A percentile compares a stretch with the other conserved stretches of the same genome.
Conservation (phyloP, 30 jellyfish, hydroid and myxozoan genomes). For the Cassiopea andromeda region DNA sequence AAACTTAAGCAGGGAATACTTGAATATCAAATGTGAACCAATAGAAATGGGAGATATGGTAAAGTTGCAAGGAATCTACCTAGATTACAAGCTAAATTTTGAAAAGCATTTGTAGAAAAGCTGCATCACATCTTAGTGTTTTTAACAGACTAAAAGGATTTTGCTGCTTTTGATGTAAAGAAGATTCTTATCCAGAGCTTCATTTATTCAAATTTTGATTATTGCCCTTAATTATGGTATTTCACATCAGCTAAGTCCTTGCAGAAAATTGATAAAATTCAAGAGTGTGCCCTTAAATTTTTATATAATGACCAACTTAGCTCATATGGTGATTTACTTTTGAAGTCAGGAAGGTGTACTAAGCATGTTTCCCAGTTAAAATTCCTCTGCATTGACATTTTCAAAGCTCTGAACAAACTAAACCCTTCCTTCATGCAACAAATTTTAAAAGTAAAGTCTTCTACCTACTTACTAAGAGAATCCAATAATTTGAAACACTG, state of each 20-base stretch:
- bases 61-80: conserved; percentile 23
- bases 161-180: not conserved
- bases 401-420: not conserved
- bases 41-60: conserved; percentile 10
- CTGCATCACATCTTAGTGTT: not conserved
- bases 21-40: conserved; percentile 6
- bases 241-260: conserved; percentile 31
- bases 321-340: conserved; percentile 18
- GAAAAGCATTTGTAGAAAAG: not conserved
- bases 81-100: conserved; percentile 25
- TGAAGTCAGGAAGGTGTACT: not conserved
- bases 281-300: conserved; percentile 24
- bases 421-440: conserved; percentile 10
- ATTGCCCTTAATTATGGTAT: conserved; percentile 25
- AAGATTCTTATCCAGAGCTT: not conserved
- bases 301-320: conserved; percentile 14
- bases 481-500: too few relatives aligned
- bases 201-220: conserved; percentile 4
- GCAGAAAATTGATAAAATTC: conserved; percentile 34
- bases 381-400: conserved; percentile 25
- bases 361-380: not conserved
- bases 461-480: too few relatives aligned
- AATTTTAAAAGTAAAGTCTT: not conserved
- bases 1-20: not conserved
- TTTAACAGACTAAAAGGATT: not conserved